Evolutionary conservation across 37 sponge, comb jelly and placozoan genomes (phyloP).

Genomic region (Chondrosia reniformis): DNA sequence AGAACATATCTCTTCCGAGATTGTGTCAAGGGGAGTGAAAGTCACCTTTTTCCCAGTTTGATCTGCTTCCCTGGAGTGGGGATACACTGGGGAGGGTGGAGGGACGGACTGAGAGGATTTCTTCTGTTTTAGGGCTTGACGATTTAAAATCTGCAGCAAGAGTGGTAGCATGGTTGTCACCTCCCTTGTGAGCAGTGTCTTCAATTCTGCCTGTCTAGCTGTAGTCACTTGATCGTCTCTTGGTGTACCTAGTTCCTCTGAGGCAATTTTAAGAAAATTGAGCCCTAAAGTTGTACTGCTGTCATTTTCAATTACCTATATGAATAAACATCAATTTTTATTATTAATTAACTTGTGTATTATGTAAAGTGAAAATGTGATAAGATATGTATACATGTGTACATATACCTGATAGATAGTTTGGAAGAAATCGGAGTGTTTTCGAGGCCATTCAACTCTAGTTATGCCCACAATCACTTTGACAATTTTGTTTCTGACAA

Average conservation of each 20-base stretch:
- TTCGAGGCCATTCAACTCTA: slow-evolving; percentile 77
- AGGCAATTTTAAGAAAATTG: slow-evolving; percentile 46
- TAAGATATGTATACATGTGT: background rate
- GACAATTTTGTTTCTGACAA: slow-evolving; percentile 67
- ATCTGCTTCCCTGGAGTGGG: background rate
- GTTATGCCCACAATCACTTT: slow-evolving; percentile 71
- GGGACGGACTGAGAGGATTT: background rate
- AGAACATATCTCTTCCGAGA: slow-evolving; percentile 45
- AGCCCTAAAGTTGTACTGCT: slow-evolving; percentile 54
- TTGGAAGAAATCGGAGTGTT: slow-evolving; percentile 75
- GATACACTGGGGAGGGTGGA: background rate
- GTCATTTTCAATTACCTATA: slow-evolving; percentile 34
- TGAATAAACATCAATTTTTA: background rate
- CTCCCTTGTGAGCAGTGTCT: slow-evolving; percentile 51
- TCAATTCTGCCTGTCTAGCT: slow-evolving; percentile 46
- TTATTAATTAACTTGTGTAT: background rate
- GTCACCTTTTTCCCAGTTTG: background rate
- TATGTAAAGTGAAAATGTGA: background rate
- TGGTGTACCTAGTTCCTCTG: slow-evolving; percentile 77
- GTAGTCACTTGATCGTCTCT: slow-evolving; percentile 56
- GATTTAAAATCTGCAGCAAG: background rate
- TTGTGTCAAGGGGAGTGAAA: slow-evolving; percentile 41
- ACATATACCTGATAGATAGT: slow-evolving; percentile 54
- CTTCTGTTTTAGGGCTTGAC: background rate
- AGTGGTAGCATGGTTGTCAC: background rate